Base-by-base conservation (phyloP, 23 tunicate genomes). In the Halocynthia aurantium region DNA sequence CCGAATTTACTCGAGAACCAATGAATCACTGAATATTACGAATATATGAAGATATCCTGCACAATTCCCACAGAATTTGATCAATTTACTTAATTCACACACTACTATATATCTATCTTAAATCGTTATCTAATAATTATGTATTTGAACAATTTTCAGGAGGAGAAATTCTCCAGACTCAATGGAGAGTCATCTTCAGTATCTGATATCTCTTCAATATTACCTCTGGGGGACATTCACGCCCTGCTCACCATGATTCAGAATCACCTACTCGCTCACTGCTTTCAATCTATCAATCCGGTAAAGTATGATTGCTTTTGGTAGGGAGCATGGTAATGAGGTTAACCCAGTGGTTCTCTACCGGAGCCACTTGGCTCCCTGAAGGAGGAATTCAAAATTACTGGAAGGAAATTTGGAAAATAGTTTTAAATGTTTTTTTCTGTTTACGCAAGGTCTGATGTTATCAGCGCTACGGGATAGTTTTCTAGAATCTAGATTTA, bases 241-340 rank as follows among this genome's bases (percentile, higher is more conserved):
- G 57, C 15, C 0, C 56, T 74, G 5, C 31, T 74, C 22, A 19
- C 6, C 19, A 74, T 74, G 78, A 52, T 74, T 10, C 78, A 74
- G 56, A 7, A 22, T 53, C 78, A 74, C 18, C 78, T 74, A 44
- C 10, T 74, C 22, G 19, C 78, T 8, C 64, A 74, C 56, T 74
- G 78, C 65, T 74, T 51, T 49, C 20, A 74, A 22, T 51, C 69
- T 55, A 10, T 31, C 62, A 74, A 54, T 74, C 8, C 18, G 56
- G 78, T 53, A 12, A 54, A 53, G 62, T 74, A 6, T 20, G 6
- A 67, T n/a, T 67, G 72, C 72, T 15, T 19, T 15, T 20, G 5
- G 12, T 20, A 67, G 17, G 11, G 31, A 67, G 12, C 2, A 11
- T 67, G 31, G 72, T n/a, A 67, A 67, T 67, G 72, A 31, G 44